Base-by-base conservation (phyloP, 2,888 invertebrate genomes). In the Rhagonycha lutea region DNA sequence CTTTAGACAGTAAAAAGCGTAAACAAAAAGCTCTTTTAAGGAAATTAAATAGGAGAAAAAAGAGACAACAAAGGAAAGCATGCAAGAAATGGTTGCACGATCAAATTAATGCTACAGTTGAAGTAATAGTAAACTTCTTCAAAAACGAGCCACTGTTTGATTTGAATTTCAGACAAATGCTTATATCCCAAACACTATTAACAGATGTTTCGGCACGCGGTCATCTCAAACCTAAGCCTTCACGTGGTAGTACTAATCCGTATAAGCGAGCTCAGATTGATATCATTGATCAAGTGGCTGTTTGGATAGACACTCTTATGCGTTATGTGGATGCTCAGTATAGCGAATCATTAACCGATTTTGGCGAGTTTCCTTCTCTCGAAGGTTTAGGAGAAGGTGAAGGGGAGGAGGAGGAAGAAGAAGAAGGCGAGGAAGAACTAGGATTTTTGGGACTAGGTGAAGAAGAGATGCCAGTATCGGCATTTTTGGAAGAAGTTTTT, bases 301-400 rank as follows among this genome's bases (percentile, higher is more conserved):
- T 85, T 7, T 86, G 86, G 86, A 81, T 86, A 69, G 86, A 86
- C 72, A 81, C 83, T 0, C 74, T 85, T 26, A 83, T 82, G 8
- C 81, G 81, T 73, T 84, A 83, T 67, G 83, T 85, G 2, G 86
- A 86, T 63, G 80, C 83, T 2, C 85, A 86, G 74, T 84, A 83
- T 12, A 79, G 85, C 7, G 84, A 84, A 70, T 83, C 83, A 3
- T 83, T 83, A 5, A 84, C 83, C 71, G 84, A 84, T 62, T 79
- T 84, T 5, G 77, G 81, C 5, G 70, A 65, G 32, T 69, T 74
- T n/a, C 72, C 72, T 9, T 77, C 76, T 11, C 47, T 77, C 2
- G 81, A 75, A 65, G 78, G 74, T 14, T 5, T 74, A 28, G 47
- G 72, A 62, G 73, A 77, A 72, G 69, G 63, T 26, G 68, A 62